phyloP scores from a whole-genome alignment of 2,888 invertebrate genomes.

The Platypus cylindrus region DNA sequence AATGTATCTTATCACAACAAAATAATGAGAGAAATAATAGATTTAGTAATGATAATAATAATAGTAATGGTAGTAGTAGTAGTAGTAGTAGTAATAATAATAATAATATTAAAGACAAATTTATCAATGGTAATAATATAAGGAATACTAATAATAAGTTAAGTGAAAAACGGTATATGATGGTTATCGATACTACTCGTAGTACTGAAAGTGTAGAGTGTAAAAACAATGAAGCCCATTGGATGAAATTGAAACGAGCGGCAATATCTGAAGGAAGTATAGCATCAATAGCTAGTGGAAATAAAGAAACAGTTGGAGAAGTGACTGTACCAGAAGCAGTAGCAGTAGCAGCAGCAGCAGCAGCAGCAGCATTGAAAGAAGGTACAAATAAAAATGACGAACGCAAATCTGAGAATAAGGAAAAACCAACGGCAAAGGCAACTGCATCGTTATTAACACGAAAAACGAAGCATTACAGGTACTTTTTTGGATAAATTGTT shows the following conservation, averaged over 20 bases:
- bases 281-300: slow-evolving; percentile 3
- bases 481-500: slow-evolving; percentile 8
- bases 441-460: slow-evolving; percentile 26
- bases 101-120: slow-evolving; percentile 8
- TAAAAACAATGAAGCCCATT: slow-evolving; percentile 42
- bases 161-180: slow-evolving; percentile 3
- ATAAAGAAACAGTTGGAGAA: slow-evolving; percentile 2
- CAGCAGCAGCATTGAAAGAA: slow-evolving; percentile 4
- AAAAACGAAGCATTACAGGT: slow-evolving; percentile 51
- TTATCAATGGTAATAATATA: slow-evolving; percentile 18
- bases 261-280: slow-evolving; percentile 33
- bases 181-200: too few relatives aligned
- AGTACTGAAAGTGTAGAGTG: slow-evolving; percentile 26
- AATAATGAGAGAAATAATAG: too few relatives aligned
- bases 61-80: slow-evolving; percentile 16
- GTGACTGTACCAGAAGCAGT: slow-evolving; percentile 59
- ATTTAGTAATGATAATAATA: slow-evolving; percentile 19
- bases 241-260: slow-evolving; percentile 69
- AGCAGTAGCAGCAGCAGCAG: slow-evolving; percentile 14
- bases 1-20: slow-evolving; percentile 3
- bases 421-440: slow-evolving; percentile 19
- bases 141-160: slow-evolving; percentile 1
- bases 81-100: slow-evolving; percentile 9
- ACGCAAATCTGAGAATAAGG: slow-evolving; percentile 2
- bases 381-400: slow-evolving; percentile 1